Conservation (phyloP, 2,113 vertebrate species). For the Lagenorhynchus albirostris region DNA sequence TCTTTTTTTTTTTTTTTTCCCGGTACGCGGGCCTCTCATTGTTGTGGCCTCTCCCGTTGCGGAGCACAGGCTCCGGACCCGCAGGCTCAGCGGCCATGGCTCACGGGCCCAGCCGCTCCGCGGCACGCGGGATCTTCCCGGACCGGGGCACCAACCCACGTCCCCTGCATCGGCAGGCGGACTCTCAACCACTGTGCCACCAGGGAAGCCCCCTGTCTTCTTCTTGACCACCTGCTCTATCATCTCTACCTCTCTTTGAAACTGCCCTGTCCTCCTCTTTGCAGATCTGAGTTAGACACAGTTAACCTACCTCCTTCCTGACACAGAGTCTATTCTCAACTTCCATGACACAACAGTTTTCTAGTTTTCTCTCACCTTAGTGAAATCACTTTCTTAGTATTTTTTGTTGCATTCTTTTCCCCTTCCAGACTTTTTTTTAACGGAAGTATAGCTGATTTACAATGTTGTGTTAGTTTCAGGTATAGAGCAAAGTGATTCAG, state of each 20-base stretch:
- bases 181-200: too few relatives aligned
- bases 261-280: neutral
- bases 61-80: too few relatives aligned
- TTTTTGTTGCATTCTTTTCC: neutral
- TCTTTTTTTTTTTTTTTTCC: neutral
- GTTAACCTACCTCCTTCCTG: neutral
- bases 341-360: neutral
- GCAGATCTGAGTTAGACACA: neutral
- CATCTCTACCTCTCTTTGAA: neutral
- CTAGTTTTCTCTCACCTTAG: neutral
- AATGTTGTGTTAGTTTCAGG: too few relatives aligned
- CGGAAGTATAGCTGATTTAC: too few relatives aligned
- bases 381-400: neutral
- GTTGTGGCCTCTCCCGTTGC: too few relatives aligned
- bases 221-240: neutral
- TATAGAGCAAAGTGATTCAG: too few relatives aligned
- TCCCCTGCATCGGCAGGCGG: too few relatives aligned
- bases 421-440: neutral
- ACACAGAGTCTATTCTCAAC: neutral
- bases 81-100: too few relatives aligned
- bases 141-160: accelerated
- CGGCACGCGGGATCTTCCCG: too few relatives aligned
- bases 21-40: too few relatives aligned
- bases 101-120: too few relatives aligned
- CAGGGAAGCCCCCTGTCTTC: too few relatives aligned